Evolutionary conservation across 1,140 invertebrate genomes (phyloP), one percentile per base, ranked within the genome.

Genomic region (Trachymyrmex cornetzi): DNA sequence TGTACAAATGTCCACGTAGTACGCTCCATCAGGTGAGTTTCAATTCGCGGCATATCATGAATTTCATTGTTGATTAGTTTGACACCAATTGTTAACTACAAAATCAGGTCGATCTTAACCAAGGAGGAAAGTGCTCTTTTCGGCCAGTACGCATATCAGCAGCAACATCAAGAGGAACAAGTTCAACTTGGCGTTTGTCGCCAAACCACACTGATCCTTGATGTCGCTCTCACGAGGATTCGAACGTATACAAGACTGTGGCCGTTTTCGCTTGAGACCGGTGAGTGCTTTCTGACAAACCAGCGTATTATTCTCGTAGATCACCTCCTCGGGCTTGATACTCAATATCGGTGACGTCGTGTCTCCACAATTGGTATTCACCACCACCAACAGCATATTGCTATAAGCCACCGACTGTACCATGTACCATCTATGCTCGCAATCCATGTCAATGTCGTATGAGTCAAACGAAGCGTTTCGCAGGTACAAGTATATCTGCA

Each of bases 361-460:
- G 7, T 95, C 95, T 0, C 94, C 93, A 81, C 95, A 96, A 11
- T 96, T 92, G 16, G 96, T 97, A 91, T 98, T 97, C 3, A 98
- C 97, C 2, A 98, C 97, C 1, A 99, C 94, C 77, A 99, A 95
- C 5, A 99, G 95, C 95, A 99, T 96, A 93, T 99, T 99, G 63
- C 97, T 99, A 63, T 96, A 96, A 53, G 97, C 97, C 53, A 99
- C 97, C 53, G 97, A 96, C 89, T 98, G 97, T 2, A 98, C 97
- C 80, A 98, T 97, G 95, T 98, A 99, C 22, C 97, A 97, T 89
- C 93, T 86, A 3, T 61, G 27, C 61, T 93, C 89, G 88, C 96
- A 96, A 61, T 94, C 90, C 3, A 86, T 82, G 34, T 94, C 91
- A 0, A 92, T 75, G 64, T 95, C 90, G 71, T 93, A 93, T 1